Percentiles rank a stretch among this genome's conserved stretches.
These are phyloP conservation scores for Thelaira solivaga DNA, from an alignment of 2,888 invertebrate genomes.

Conservation along the genomic window DNA sequence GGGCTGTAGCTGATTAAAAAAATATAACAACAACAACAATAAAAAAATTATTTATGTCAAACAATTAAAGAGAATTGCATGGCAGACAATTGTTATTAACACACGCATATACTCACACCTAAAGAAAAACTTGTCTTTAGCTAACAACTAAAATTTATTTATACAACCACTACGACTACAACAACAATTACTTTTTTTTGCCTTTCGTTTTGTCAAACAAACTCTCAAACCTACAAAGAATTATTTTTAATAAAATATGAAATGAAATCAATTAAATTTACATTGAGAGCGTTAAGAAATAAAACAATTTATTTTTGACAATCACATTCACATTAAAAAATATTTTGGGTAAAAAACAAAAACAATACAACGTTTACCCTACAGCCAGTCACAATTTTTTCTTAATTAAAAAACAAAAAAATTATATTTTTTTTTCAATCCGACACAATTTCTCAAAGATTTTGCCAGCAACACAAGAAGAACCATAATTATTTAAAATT, in stretches of 20 bases:
- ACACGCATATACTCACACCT: not conserved
- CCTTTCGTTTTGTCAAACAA: no score
- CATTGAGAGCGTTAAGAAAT: slow-evolving; percentile 17
- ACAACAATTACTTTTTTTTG: not conserved
- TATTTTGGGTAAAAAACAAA: not conserved
- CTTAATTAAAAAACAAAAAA: no score
- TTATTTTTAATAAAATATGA: slow-evolving; percentile 10
- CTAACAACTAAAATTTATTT: slow-evolving; percentile 18
- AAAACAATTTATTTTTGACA: not conserved
- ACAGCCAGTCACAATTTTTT: no score
- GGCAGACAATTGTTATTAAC: slow-evolving; percentile 26
- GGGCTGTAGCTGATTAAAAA: no score
- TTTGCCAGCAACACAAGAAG: no score
- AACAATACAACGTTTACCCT: not conserved
- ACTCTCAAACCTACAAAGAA: slow-evolving; percentile 12
- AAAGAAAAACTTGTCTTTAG: not conserved
- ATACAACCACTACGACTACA: not conserved
- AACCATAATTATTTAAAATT: no score
- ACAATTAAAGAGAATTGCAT: slow-evolving; percentile 47
- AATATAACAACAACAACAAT: no score
- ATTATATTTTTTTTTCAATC: no score
- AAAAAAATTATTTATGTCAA: not conserved
- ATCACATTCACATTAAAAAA: not conserved
- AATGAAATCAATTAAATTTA: slow-evolving; percentile 49
- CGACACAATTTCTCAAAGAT: no score